A percentile compares a stretch with the other conserved stretches of the same genome.
phyloP scores from a whole-genome alignment of 1,140 invertebrate genomes.

The Rhagoletis pomonella region DNA sequence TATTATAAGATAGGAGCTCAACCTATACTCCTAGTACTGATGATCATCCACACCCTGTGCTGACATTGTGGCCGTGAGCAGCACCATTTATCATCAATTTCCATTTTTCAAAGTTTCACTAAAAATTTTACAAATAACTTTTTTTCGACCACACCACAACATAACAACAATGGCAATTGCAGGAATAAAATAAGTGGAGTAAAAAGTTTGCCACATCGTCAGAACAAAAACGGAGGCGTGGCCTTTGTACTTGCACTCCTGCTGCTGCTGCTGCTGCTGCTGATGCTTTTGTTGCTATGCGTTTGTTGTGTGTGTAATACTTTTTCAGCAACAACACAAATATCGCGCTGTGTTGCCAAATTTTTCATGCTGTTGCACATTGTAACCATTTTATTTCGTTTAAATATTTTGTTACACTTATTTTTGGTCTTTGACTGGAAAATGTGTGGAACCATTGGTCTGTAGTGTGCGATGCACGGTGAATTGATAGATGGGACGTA shows the following conservation, averaged over 20 bases:
- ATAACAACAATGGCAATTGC: not conserved
- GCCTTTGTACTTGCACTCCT: not conserved
- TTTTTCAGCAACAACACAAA: not conserved
- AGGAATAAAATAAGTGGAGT: not conserved
- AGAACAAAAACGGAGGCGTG: not conserved
- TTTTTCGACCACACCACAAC: not conserved
- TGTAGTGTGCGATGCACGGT: not conserved
- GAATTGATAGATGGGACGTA: not conserved
- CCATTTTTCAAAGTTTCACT: conserved; percentile 68
- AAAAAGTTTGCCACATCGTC: not conserved
- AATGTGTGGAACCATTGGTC: not conserved
- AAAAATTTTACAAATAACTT: conserved; percentile 30
- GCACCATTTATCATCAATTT: conserved; percentile 73
- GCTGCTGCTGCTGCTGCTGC: not conserved
- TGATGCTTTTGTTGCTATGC: not conserved
- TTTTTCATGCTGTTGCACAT: conserved; percentile 27
- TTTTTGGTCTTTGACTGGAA: not conserved
- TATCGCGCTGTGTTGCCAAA: not conserved
- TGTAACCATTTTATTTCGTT: conserved; percentile 40
- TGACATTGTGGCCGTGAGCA: conserved; percentile 59
- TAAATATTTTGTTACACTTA: not conserved
- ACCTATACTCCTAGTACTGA: conserved; percentile 39
- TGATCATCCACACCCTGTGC: conserved; percentile 46
- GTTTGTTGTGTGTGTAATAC: not conserved
- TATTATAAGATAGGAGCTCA: no score